phyloP scores from a whole-genome alignment of 2,888 invertebrate genomes.

The Osedax frankpressi region DNA sequence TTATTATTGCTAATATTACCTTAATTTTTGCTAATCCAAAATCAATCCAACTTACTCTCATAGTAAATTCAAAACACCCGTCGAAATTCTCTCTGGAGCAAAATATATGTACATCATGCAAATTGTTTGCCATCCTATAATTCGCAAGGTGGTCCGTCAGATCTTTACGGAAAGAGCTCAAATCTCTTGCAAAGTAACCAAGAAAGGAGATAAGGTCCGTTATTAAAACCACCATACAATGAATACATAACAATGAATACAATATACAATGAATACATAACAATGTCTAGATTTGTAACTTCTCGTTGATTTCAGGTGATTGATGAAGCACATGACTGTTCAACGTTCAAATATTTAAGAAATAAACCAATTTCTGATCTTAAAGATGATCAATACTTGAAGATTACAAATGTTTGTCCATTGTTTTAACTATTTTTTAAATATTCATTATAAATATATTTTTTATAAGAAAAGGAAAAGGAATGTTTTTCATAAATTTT shows the following conservation, averaged over 20 bases:
- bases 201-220: conserved; percentile 57
- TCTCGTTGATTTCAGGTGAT: conserved; percentile 49
- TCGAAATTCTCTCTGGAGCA: conserved; percentile 75
- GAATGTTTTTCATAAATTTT: not conserved
- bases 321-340: conserved; percentile 73
- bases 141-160: conserved; percentile 68
- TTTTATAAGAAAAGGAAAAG: not conserved
- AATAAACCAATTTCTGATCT: conserved; percentile 82
- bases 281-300: not conserved
- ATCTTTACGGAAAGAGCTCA: conserved; percentile 77
- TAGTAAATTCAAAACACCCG: conserved; percentile 54
- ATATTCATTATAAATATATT: no score
- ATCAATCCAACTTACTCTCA: not conserved
- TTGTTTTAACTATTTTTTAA: no score
- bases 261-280: no score
- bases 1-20: no score
- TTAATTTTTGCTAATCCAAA: no score
- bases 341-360: conserved; percentile 71
- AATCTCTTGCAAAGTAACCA: conserved; percentile 67
- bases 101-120: conserved; percentile 89
- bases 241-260: not conserved
- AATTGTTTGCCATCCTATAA: conserved; percentile 75
- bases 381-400: conserved; percentile 75
- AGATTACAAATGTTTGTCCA: conserved; percentile 45
- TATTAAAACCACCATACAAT: not conserved